These are phyloP conservation scores for Brachypteracias leptosomus DNA, from an alignment of 2,113 vertebrate genomes.

Conservation along the genomic window DNA sequence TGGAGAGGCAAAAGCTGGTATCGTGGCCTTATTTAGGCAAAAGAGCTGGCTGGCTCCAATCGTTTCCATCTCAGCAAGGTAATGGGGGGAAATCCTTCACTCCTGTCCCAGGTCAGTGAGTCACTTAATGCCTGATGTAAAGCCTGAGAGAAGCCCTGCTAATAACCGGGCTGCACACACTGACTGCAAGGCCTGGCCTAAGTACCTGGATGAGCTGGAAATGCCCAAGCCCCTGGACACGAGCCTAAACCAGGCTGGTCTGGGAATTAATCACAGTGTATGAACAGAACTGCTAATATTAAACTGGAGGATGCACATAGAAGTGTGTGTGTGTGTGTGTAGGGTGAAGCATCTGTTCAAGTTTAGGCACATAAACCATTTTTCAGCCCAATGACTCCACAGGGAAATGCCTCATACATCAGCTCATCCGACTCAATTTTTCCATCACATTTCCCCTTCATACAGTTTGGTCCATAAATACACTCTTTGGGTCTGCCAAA, in stretches of 20 bases:
- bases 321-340: not conserved
- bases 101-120: not conserved
- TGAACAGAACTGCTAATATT: constrained; percentile 5
- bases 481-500: constrained; percentile 20
- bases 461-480: constrained; percentile 56
- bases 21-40: constrained; percentile 5
- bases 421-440: constrained; percentile 74
- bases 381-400: constrained; percentile 61
- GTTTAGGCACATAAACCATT: constrained; percentile 64
- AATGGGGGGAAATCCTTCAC: not conserved
- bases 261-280: not conserved
- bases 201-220: constrained; percentile 20
- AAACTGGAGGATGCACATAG: not conserved
- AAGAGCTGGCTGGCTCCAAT: not conserved
- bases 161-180: not conserved
- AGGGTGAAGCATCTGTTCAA: constrained; percentile 63
- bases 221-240: not conserved
- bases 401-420: constrained; percentile 68
- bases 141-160: not conserved
- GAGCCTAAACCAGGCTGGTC: not conserved
- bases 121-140: not conserved
- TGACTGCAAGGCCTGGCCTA: not conserved
- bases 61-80: constrained; percentile 11
- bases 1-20: not conserved
- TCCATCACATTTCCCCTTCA: constrained; percentile 68